phyloP scores from a whole-genome alignment of 2,797 vertebrate species.

The Tragopan temminckii region DNA sequence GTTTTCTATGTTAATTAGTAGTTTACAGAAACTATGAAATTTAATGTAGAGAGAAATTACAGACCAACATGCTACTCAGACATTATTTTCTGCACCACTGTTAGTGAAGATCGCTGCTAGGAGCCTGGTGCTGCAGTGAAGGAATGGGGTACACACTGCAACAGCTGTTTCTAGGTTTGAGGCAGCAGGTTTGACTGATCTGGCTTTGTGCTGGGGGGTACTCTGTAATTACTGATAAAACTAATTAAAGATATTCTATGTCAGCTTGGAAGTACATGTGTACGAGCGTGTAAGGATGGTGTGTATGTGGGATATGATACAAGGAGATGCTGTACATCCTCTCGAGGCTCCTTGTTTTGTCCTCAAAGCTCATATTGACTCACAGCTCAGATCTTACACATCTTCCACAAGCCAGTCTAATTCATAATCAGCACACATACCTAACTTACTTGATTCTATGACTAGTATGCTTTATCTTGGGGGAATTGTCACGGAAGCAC shows the following conservation, averaged over 20 bases:
- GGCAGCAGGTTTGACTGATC: not conserved
- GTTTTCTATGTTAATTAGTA: not conserved
- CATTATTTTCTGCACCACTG: not conserved
- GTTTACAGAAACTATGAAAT: not conserved
- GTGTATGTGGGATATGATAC: not conserved
- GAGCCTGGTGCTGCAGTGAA: not conserved
- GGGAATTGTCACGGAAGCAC: not conserved
- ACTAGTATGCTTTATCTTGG: not conserved
- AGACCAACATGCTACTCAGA: rapidly evolving
- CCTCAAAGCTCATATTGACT: not conserved
- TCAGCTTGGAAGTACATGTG: too few species aligned
- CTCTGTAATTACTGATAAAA: not conserved
- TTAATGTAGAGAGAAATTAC: not conserved
- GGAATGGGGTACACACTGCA: not conserved
- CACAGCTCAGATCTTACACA: not conserved
- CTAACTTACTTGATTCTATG: not conserved
- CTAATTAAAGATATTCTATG: not conserved
- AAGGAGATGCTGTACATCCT: not conserved
- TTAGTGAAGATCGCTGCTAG: not conserved
- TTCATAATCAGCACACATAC: not conserved
- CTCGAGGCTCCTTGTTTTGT: not conserved
- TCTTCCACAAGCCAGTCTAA: not conserved
- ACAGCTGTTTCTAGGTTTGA: not conserved
- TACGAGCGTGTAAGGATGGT: not conserved
- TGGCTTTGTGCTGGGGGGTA: not conserved